Evolutionary conservation across 2,797 vertebrate genomes (phyloP), one percentile per base, ranked within the genome.

Genomic region (Scolopax rusticola): DNA sequence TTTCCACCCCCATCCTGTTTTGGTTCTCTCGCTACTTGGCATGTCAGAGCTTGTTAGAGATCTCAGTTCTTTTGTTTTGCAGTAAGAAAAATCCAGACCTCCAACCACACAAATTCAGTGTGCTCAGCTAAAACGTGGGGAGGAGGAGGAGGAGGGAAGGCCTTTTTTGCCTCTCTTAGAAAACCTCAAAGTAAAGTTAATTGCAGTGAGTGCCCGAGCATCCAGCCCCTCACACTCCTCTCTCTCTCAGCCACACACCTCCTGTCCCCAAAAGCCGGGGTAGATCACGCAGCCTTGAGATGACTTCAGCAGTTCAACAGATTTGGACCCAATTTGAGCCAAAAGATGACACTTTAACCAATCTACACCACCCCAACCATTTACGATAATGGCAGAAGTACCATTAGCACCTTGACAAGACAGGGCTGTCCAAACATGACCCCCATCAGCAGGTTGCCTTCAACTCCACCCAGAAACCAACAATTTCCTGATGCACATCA

Each of bases 51-150:
- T 92, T 83, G 78, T 78, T 89, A 5, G 30, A 95, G 59, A 84
- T 94, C 88, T 70, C 28, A 25, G 91, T 87, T 75, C 84, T 90
- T 94, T 91, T 94, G 84, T 91, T 94, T 80, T 89, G 70, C 56
- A 90, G 38, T 36, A 87, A 82, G 80, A 93, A 87, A 95, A 94
- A 81, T 43, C 54, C 89, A 95, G 87, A 86, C 33, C 71, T 94
- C 74, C 43, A 93, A 90, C 70, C 91, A 86, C 88, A 82, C 33
- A 64, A 77, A 70, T 41, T 64, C 87, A 74, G 53, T 60, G 30
- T 32, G 45, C 48, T 95, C 90, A 92, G 81, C 74, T 43, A 73
- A 89, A 95, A 76, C 3, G 50, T 7, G 16, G 38, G 12, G 8
- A 17, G 15, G 28, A 25, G 51, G 51, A 17, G 28, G 28, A 41